Percentiles rank a stretch among this genome's conserved stretches.
These are phyloP conservation scores for Mus pahari DNA, from an alignment of 2,113 vertebrate species.

Conservation along the genomic window DNA sequence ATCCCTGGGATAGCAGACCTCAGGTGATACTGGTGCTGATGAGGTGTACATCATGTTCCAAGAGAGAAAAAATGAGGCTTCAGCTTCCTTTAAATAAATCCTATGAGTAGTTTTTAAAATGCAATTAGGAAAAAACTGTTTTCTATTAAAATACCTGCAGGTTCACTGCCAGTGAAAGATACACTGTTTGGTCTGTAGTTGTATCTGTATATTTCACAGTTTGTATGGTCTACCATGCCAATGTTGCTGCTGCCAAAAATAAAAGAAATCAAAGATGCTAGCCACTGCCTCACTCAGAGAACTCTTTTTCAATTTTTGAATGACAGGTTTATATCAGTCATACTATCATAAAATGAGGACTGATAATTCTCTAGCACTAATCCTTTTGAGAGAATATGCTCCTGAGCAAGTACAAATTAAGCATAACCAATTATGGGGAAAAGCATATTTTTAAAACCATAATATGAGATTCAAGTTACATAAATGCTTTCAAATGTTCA, in stretches of 20 bases:
- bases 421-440: conserved; percentile 43
- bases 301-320: background rate
- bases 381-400: background rate
- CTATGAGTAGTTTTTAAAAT: background rate
- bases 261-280: background rate
- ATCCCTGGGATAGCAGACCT: background rate
- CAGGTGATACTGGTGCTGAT: background rate
- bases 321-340: conserved; percentile 11
- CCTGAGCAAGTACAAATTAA: conserved; percentile 27
- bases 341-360: conserved; percentile 17
- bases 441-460: conserved; percentile 52
- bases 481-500: conserved; percentile 66
- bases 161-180: background rate
- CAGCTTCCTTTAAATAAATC: conserved; percentile 53
- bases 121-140: background rate
- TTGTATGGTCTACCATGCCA: conserved; percentile 37
- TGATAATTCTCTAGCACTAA: background rate
- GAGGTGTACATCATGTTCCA: background rate
- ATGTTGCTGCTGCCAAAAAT: conserved; percentile 32
- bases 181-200: background rate
- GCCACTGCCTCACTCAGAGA: background rate
- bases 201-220: background rate
- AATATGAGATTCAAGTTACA: conserved; percentile 65
- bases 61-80: conserved; percentile 1
- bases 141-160: background rate